Evolutionary conservation across 1,140 invertebrate species (phyloP), one percentile per base, ranked within the genome.

Genomic region (Bilobella aurantiaca): DNA sequence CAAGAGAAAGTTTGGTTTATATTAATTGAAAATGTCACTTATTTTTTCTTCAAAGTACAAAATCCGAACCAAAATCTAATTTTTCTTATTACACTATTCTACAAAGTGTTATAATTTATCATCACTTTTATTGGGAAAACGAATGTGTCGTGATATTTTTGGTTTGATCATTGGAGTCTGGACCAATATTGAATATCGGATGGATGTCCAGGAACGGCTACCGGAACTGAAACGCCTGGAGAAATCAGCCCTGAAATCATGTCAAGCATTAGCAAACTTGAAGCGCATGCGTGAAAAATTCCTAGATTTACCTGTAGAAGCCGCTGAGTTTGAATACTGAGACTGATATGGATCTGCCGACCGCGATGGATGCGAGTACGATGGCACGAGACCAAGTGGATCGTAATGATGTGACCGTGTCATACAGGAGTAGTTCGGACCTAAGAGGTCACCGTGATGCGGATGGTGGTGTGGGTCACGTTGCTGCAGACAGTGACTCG

Each of bases 101-200:
- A 62, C 63, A 75, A 65, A 71, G 73, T 42, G 34, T 42, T 42
- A 18, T 42, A 42, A 18, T 42, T 8, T 42, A 65, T 75, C n/a
- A 76, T 70, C 74, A 73, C 74, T 76, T 68, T 74, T 73, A 65
- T 74, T 77, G 62, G 77, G 75, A 79, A 42, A 12, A 18, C 8
- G 18, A 42, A 42, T 42, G 34, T 42, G 8, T 18, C 34, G 8
- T 42, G 34, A 42, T 42, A 42, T 42, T 42, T 42, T 12, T 74
- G 76, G 77, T 27, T 16, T 42, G 18, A 29, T 83, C 82, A 85
- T 81, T 85, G 84, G 34, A 85, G 75, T 72, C 84, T 78, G 25
- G 84, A 81, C 85, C 85, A 86, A 72, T 86, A 86, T 74, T 85
- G 84, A 82, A 85, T 84, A 67, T 86, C 84, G 61, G 79, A 78